A percentile compares a stretch with the other conserved stretches of the same genome.
Conservation (phyloP, 1,140 invertebrate species). For the Aculops lycopersici region DNA sequence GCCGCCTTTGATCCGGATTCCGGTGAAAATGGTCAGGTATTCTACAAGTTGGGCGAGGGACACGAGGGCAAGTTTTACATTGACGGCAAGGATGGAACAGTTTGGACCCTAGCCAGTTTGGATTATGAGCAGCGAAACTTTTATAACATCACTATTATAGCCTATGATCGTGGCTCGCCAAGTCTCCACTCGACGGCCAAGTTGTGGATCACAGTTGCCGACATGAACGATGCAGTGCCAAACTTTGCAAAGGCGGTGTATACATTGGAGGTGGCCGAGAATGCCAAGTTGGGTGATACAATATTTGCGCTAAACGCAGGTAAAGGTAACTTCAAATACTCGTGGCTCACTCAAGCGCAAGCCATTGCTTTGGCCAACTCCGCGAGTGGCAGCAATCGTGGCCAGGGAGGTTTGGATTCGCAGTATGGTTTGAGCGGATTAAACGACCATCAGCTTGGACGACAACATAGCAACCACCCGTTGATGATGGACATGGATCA, state of each 20-base stretch:
- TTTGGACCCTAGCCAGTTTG: constrained; percentile 33
- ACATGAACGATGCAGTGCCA: constrained; percentile 14
- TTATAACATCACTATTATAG: constrained; percentile 41
- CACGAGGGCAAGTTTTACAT: constrained; percentile 14
- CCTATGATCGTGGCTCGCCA: constrained; percentile 45
- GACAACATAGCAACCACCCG: no score
- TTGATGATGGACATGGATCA: no score
- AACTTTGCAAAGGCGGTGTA: constrained; percentile 14
- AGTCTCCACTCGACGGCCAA: constrained; percentile 40
- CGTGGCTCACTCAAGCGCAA: no score
- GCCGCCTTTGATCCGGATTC: constrained; percentile 14
- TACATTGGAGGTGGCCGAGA: constrained; percentile 14
- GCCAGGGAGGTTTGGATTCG: no score
- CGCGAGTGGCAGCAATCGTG: no score
- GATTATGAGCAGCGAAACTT: constrained; percentile 30
- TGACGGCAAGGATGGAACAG: constrained; percentile 26
- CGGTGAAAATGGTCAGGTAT: constrained; percentile 14
- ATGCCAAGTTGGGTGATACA: constrained; percentile 12
- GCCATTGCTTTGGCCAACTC: no score
- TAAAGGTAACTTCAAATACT: constrained; percentile 12
- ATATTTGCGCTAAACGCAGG: constrained; percentile 13
- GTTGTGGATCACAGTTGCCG: constrained; percentile 17
- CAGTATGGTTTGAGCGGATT: no score
- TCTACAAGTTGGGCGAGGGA: constrained; percentile 14
- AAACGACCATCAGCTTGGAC: no score